Percentiles rank a stretch among this genome's conserved stretches.
Evolutionary conservation across 1,140 invertebrate genomes (phyloP).

Genomic region (Halyomorpha halys): DNA sequence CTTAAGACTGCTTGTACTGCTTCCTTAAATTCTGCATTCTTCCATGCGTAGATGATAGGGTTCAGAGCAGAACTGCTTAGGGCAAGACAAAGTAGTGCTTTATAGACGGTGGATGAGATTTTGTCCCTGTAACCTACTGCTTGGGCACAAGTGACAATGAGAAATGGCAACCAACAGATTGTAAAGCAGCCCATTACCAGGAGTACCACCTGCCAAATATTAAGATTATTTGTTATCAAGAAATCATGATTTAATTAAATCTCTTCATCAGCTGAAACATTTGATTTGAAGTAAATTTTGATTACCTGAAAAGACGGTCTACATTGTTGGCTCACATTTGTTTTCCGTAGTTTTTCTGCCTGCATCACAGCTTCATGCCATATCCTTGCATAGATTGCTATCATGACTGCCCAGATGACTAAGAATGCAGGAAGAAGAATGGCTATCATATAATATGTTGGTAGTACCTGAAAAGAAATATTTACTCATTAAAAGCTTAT

Average conservation of each 20-base stretch:
- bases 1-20: constrained; percentile 4
- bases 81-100: constrained; percentile 55
- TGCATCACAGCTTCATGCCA: constrained; percentile 58
- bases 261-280: neutral
- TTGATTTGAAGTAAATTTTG: no score
- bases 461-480: constrained; percentile 35
- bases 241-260: no score
- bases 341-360: constrained; percentile 47
- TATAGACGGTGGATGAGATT: constrained; percentile 46
- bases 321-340: constrained; percentile 40
- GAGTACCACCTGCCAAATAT: constrained; percentile 51
- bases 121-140: constrained; percentile 42
- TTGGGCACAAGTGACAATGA: constrained; percentile 50
- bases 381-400: constrained; percentile 61
- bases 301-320: constrained; percentile 38
- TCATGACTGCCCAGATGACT: constrained; percentile 57
- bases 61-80: constrained; percentile 65
- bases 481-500: constrained; percentile 24
- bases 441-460: constrained; percentile 49
- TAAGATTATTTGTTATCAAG: constrained; percentile 3
- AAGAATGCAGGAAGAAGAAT: constrained; percentile 56
- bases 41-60: constrained; percentile 71
- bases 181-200: constrained; percentile 62
- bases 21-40: constrained; percentile 54
- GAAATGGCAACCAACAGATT: constrained; percentile 63